Percentiles rank a stretch among this genome's conserved stretches.
Evolutionary conservation across 2,113 vertebrate genomes (phyloP).

Genomic region (Channa maculata): DNA sequence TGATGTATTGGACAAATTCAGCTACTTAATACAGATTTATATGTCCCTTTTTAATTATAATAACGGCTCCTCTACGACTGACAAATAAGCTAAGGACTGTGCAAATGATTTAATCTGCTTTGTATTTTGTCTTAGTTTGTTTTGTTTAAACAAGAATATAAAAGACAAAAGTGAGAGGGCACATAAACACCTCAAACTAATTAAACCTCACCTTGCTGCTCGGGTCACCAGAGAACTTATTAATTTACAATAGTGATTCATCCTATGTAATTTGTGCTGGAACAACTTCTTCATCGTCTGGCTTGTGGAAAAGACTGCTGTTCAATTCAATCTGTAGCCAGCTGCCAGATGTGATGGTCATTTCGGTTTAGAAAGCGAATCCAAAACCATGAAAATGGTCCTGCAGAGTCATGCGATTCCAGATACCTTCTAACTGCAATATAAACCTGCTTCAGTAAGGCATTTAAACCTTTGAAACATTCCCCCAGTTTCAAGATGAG

Average conservation of each 20-base stretch:
- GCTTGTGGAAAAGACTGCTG: conserved; percentile 30
- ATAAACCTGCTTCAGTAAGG: neutral
- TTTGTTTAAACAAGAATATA: neutral
- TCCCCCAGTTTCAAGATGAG: conserved; percentile 81
- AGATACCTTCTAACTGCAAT: conserved; percentile 18
- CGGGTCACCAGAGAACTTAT: conserved; percentile 43
- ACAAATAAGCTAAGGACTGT: neutral
- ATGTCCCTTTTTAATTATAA: conserved; percentile 47
- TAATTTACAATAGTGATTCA: conserved; percentile 47
- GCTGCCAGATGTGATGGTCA: conserved; percentile 16
- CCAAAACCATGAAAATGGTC: neutral
- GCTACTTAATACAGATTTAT: conserved; percentile 32
- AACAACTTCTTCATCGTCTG: conserved; percentile 4
- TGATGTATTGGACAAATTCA: conserved; percentile 45
- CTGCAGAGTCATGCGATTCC: neutral
- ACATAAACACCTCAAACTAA: conserved; percentile 36
- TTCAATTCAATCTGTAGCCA: conserved; percentile 7
- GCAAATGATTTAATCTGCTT: conserved; percentile 5
- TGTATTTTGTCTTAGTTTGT: conserved; percentile 1
- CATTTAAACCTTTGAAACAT: neutral
- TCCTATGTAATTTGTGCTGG: conserved; percentile 19
- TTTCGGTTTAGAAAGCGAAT: conserved; percentile 14
- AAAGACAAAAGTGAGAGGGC: neutral
- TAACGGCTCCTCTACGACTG: neutral
- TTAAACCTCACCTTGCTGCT: conserved; percentile 45